These are phyloP conservation scores for Yponomeuta cagnagella DNA, from an alignment of 2,888 invertebrate genomes.

Conservation along the genomic window DNA sequence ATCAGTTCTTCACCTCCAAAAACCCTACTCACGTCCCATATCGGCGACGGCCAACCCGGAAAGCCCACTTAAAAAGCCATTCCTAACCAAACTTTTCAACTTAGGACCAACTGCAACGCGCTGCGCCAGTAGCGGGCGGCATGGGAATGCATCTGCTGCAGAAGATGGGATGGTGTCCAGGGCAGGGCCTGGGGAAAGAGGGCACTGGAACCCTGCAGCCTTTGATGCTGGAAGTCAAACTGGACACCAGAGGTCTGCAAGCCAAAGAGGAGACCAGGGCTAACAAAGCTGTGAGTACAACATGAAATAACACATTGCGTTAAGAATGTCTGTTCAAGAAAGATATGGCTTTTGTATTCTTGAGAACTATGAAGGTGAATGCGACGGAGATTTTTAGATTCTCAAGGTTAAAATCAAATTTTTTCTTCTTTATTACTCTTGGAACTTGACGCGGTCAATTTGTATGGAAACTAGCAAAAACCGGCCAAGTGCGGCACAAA, in stretches of 20 bases:
- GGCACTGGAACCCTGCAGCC: conserved; percentile 94
- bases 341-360: no score
- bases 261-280: conserved; percentile 81
- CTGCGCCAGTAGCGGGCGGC: conserved; percentile 94
- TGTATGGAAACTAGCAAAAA: no score
- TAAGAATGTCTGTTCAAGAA: no score
- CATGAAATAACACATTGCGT: no score
- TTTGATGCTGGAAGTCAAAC: conserved; percentile 93
- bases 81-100: conserved; percentile 22
- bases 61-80: no score
- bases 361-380: no score
- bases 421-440: no score
- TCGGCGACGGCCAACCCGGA: no score
- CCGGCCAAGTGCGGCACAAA: no score
- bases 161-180: conserved; percentile 99
- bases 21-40: neutral
- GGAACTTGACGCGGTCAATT: no score
- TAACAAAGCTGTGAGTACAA: conserved; percentile 38
- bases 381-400: no score
- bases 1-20: neutral
- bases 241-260: conserved; percentile 93
- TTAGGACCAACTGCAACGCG: conserved; percentile 92
- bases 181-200: conserved; percentile 96
- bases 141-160: conserved; percentile 97
- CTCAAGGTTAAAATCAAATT: no score